Evolutionary conservation across 1,140 invertebrate genomes (phyloP), one percentile per base, ranked within the genome.

Genomic region (Prorops nasuta): DNA sequence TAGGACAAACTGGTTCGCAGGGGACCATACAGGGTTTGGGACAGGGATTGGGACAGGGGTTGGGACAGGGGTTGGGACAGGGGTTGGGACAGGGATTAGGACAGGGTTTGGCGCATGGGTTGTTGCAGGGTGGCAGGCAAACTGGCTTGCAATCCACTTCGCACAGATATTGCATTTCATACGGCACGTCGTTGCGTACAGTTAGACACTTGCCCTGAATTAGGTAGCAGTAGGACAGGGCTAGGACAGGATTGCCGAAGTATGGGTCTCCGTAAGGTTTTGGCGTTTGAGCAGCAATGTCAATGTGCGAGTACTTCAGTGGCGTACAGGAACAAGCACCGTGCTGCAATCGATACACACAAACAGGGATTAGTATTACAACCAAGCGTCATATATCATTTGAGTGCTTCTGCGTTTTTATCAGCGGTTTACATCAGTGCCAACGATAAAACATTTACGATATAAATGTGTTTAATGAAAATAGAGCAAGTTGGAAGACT

Each of bases 241-340:
- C 59, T 17, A 74, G 43, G 4, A 75, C 50, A 3, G 70, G 69
- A 60, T 66, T 72, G 15, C 67, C 72, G 14, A 41, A 34, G 62
- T 74, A 74, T n/a, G 46, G 49, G 12, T 58, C n/a, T 14, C 47
- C 17, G 20, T 61, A 48, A 15, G 58, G 63, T 21, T 42, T 21
- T 3, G 47, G 52, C 17, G 65, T 19, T 20, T 71, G 65, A 10
- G 56, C 58, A 21, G 24, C 47, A 17, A 74, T 61, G 43, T 75
- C 72, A 47, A 75, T 65, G 54, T 73, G 68, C 48, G 72, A 71
- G 57, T 70, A 76, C 39, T 74, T 76, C 41, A 76, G 46, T 12
- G 74, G 74, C 0, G 55, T 51, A 44, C 58, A 58, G 49, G 71
- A 73, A 50, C 61, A 68, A n/a, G 60, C 49, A 14, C 69, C 71